These are phyloP conservation scores for Tachuris rubrigastra DNA, from an alignment of 2,113 vertebrate genomes.

Conservation along the genomic window DNA sequence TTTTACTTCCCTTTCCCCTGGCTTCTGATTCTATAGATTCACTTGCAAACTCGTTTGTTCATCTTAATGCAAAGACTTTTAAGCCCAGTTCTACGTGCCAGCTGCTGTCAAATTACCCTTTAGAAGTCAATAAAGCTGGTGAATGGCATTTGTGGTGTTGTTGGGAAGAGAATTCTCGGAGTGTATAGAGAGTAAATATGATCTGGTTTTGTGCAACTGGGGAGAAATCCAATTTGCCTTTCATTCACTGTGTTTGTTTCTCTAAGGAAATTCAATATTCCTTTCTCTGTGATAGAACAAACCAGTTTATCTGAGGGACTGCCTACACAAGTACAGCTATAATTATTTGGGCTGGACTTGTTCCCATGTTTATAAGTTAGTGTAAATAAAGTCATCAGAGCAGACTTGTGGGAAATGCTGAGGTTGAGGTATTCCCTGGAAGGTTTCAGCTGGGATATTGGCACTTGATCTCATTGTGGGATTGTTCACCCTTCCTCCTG, in stretches of 20 bases:
- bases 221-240: conserved; percentile 66
- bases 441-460: background rate
- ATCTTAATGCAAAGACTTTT: conserved; percentile 5
- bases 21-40: background rate
- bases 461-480: background rate
- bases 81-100: conserved; percentile 2
- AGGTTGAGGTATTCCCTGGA: background rate
- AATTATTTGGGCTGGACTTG: background rate
- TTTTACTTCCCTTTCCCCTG: background rate
- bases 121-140: conserved; percentile 43
- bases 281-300: conserved; percentile 23
- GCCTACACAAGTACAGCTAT: background rate
- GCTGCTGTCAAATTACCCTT: conserved; percentile 43
- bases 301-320: background rate
- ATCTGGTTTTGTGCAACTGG: conserved; percentile 43
- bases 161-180: background rate
- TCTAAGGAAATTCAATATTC: conserved; percentile 68
- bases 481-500: background rate
- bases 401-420: background rate
- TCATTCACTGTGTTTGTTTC: conserved; percentile 57
- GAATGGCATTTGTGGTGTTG: conserved; percentile 40
- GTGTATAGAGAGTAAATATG: conserved; percentile 29
- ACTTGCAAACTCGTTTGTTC: background rate
- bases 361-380: background rate
- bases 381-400: conserved; percentile 25